A percentile compares a stretch with the other conserved stretches of the same genome.
phyloP scores from a whole-genome alignment of 2,888 invertebrate species.

The Cremastinae sp. region DNA sequence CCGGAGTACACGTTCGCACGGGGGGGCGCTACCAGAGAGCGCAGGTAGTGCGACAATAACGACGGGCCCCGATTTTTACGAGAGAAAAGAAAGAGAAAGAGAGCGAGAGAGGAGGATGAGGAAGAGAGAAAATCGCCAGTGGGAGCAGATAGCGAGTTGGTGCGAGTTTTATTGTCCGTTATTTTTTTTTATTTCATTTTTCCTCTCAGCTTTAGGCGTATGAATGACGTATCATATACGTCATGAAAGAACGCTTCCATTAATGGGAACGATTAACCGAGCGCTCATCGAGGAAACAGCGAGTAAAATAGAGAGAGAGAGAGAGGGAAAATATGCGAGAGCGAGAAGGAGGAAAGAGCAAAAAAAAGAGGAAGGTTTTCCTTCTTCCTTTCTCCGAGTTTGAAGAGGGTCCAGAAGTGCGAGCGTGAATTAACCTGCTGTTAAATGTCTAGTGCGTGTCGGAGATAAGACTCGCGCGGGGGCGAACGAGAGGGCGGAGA shows the following conservation, averaged over 20 bases:
- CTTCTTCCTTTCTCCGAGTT: conserved; percentile 32
- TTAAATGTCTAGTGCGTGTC: conserved; percentile 69
- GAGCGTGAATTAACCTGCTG: conserved; percentile 68
- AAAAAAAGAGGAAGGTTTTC: conserved; percentile 38
- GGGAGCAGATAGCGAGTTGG: conserved; percentile 34
- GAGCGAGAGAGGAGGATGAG: too few species aligned
- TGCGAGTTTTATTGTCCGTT: conserved; percentile 69
- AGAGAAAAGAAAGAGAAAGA: conserved; percentile 57
- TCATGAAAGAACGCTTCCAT: conserved; percentile 76
- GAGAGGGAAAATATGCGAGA: background rate
- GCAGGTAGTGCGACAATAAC: conserved; percentile 59
- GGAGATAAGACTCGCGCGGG: conserved; percentile 71
- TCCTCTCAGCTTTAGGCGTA: conserved; percentile 5
- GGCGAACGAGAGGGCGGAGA: conserved; percentile 44
- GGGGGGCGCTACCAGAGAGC: conserved; percentile 12
- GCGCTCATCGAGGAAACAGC: conserved; percentile 2
- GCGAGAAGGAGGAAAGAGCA: conserved; percentile 1
- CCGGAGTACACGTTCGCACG: conserved; percentile 42
- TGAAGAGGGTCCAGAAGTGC: conserved; percentile 57
- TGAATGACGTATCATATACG: conserved; percentile 30
- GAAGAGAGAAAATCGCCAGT: conserved; percentile 58
- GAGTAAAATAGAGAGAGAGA: conserved; percentile 4
- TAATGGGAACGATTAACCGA: conserved; percentile 65
- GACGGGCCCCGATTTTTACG: conserved; percentile 15
- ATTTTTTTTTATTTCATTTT: conserved; percentile 28